Evolutionary conservation across 2,888 invertebrate genomes (phyloP), one percentile per base, ranked within the genome.

Genomic region (Macropis europaea): DNA sequence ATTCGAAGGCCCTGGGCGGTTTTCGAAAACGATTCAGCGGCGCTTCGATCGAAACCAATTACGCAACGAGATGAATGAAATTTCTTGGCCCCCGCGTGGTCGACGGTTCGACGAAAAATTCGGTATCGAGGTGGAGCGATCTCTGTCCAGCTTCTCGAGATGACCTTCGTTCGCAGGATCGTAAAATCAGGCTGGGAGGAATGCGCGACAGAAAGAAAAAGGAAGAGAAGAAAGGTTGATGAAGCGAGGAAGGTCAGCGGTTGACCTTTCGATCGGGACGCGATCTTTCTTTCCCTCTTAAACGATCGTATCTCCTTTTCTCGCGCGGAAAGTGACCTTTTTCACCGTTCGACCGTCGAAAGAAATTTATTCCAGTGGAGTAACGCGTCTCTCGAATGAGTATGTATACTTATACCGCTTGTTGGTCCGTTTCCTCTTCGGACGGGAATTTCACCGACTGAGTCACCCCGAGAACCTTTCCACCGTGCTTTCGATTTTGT

Each of bases 201-300:
- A 79, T 71, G 78, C 70, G 66, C 59, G 73, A 63, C 71, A 79
- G 72, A 66, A 76, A 68, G 76, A 73, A 63, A 59, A 56, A 43
- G 11, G n/a, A 17, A 28, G 53, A 40, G 48, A 70, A 52, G 66
- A 73, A 77, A 72, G 64, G 15, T 50, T 50, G 40, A 32, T 26
- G 34, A 56, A 42, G 45, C 70, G 76, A 81, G 79, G 82, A 77
- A 82, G 77, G 69, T 81, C 63, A 75, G 59, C 64, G 45, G 77
- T 66, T 77, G 79, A 86, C 82, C 83, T 84, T 84, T 81, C 57
- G 43, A 38, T 3, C 53, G 56, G 50, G 32, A 40, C 28, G 26
- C 2, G 48, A 34, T 26, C 43, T 13, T 52, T 60, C 47, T 30
- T 48, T 42, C 28, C 60, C 60, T 60, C 52, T 60, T 15, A n/a